Conservation (phyloP, 53 echinoderm and acorn worm species). For the Echinarachnius parma region DNA sequence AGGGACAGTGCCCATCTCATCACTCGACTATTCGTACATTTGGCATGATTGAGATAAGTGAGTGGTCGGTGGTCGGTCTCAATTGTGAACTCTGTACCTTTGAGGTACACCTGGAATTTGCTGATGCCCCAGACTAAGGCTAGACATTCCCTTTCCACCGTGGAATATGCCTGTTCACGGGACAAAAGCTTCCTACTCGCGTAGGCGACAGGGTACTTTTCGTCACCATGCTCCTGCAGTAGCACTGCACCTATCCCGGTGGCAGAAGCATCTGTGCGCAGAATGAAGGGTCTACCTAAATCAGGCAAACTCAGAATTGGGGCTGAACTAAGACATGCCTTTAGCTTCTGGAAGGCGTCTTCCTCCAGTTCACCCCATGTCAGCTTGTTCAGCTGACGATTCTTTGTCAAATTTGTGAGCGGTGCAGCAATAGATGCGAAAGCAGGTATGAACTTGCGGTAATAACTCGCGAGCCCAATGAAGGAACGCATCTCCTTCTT, state of each 20-base stretch:
- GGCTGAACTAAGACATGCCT: conserved; percentile 8
- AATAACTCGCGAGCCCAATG: conserved; percentile 47
- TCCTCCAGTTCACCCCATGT: conserved; percentile 46
- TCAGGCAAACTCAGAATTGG: conserved; percentile 59
- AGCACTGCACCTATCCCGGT: conserved; percentile 53
- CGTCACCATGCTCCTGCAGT: conserved; percentile 48
- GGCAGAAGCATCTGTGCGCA: conserved; percentile 51
- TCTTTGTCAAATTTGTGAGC: conserved; percentile 57
- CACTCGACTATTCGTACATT: conserved; percentile 41
- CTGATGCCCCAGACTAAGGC: conserved; percentile 57
- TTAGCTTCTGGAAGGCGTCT: conserved; percentile 44
- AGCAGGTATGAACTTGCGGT: conserved; percentile 48
- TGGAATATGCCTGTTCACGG: conserved; percentile 46
- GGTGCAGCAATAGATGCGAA: conserved; percentile 58
- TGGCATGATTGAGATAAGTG: conserved; percentile 40
- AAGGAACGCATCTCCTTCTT: conserved; percentile 63
- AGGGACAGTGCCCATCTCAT: conserved; percentile 62
- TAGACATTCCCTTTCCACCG: conserved; percentile 56
- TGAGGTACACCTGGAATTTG: conserved; percentile 53
- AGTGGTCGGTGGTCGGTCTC: conserved; percentile 56
- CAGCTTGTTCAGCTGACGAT: conserved; percentile 50
- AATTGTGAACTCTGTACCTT: conserved; percentile 42
- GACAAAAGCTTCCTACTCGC: conserved; percentile 54
- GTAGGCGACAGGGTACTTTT: conserved; percentile 48
- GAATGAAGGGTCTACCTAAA: conserved; percentile 32